These are phyloP conservation scores for Urophycis tenuis DNA, from an alignment of 2,797 vertebrate genomes.

Conservation along the genomic window DNA sequence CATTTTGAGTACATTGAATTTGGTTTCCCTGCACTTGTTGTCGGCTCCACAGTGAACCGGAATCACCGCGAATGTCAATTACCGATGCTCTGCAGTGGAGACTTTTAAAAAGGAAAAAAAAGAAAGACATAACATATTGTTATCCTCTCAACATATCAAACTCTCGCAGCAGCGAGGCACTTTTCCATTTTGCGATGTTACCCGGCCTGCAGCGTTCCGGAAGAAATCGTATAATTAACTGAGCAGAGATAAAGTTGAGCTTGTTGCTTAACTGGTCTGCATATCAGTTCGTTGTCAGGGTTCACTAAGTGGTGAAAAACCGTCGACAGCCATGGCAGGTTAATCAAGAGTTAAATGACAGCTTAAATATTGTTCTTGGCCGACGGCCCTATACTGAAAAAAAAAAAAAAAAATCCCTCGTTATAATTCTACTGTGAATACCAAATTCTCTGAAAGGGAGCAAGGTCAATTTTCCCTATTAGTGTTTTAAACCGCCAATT, in stretches of 20 bases:
- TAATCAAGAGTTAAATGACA: conserved; percentile 59
- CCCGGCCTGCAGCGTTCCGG: conserved; percentile 42
- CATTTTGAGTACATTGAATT: neutral
- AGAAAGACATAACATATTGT: conserved; percentile 25
- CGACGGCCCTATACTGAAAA: conserved; percentile 22
- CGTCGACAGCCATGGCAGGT: conserved; percentile 49
- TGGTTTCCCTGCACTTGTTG: neutral
- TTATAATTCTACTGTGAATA: conserved; percentile 33
- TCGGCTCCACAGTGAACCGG: neutral
- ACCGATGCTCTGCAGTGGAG: neutral
- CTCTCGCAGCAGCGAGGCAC: conserved; percentile 8
- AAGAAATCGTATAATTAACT: conserved; percentile 56
- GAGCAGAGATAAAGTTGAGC: conserved; percentile 54
- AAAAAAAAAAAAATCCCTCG: conserved; percentile 9
- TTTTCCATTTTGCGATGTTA: conserved; percentile 27
- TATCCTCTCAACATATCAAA: conserved; percentile 27
- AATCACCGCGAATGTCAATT: neutral
- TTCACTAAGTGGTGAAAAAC: conserved; percentile 43
- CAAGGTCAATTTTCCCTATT: conserved; percentile 34
- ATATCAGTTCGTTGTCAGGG: conserved; percentile 37
- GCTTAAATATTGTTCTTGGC: conserved; percentile 48
- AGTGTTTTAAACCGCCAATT: neutral
- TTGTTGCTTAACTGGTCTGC: conserved; percentile 47
- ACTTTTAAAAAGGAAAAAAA: neutral
- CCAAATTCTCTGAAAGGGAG: conserved; percentile 41